Base-by-base conservation (phyloP, 2,888 invertebrate species). In the Oscheius onirici region DNA sequence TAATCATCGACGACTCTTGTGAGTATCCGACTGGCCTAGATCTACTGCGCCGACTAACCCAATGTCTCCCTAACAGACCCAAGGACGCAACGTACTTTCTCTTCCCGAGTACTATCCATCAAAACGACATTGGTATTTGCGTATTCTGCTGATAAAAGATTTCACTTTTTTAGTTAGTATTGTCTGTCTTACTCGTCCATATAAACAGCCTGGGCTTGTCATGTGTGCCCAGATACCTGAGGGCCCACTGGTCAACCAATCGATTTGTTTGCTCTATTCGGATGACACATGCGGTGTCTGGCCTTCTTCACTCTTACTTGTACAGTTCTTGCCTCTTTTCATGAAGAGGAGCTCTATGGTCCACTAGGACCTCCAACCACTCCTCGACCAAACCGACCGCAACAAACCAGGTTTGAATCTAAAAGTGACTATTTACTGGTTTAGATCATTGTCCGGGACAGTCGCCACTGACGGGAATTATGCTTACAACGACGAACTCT, bases 401-500 rank as follows among this genome's bases (percentile, higher is more conserved):
- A 41, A 22, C 66, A 54, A 52, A 52, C 66, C 17, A 54, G 66
- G 66, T 54, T 66, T 20, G 22, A 55, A 28, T 13, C 26, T 13
- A 26, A 28, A 20, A 58, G 11, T 6, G 24, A 15, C 13, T 2
- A 20, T 10, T 63, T 28, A 66, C 11, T 40, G 8, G 24, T 67
- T 43, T 43, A 81, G 84, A 65, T 84, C 79, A 49, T 71, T 86
- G 34, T 80, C 81, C 1, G 83, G 83, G 17, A 78, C 78, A 0
- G 71, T 67, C 40, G 84, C 82, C 0, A 81, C 82, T 8, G 83
- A 84, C 67, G 86, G 86, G 17, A 76, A 83, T 60, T 79, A 82
- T 2, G 65, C 54, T n/a, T 82, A 83, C 10, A 84, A 80, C 68
- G 79, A 79, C 40, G 80, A 78, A 54, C 80, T 83, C 1, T 78